Percentiles rank a stretch among this genome's conserved stretches.
phyloP scores from a whole-genome alignment of 1,140 invertebrate species.

The Tetragonula clypearis region DNA sequence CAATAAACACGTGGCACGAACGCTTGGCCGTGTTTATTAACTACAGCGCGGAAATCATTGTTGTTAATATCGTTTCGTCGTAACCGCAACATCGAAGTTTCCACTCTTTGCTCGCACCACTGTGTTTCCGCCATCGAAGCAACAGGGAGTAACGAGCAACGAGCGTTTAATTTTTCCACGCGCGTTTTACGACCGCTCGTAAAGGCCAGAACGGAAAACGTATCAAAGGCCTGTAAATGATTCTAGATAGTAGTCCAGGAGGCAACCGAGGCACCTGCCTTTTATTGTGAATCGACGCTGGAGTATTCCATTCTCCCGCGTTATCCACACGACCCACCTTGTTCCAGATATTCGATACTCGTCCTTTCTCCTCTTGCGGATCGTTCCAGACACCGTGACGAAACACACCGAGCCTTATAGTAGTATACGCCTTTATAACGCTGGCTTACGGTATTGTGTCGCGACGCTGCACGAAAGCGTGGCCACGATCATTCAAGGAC shows the following conservation, averaged over 20 bases:
- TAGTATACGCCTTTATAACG: conserved; percentile 6
- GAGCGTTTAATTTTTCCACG: conserved; percentile 45
- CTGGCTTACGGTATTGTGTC: conserved; percentile 22
- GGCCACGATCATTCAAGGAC: conserved; percentile 51
- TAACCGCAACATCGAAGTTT: not conserved
- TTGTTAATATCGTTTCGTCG: conserved; percentile 2
- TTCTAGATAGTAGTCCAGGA: not conserved
- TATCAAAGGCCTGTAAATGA: conserved; percentile 20
- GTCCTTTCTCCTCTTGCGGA: conserved; percentile 43
- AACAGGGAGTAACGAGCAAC: not conserved
- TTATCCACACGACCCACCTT: conserved; percentile 35
- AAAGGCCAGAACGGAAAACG: conserved; percentile 33
- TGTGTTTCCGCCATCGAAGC: conserved; percentile 2
- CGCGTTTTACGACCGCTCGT: conserved; percentile 46
- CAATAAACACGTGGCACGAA: conserved; percentile 11
- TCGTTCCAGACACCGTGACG: conserved; percentile 55
- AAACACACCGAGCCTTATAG: conserved; percentile 47
- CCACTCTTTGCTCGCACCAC: conserved; percentile 27
- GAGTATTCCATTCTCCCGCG: conserved; percentile 46
- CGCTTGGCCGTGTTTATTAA: not conserved
- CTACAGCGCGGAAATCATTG: not conserved
- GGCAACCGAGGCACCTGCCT: conserved; percentile 52
- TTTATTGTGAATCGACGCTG: conserved; percentile 50
- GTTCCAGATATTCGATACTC: conserved; percentile 64
- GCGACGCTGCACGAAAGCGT: conserved; percentile 15